Base-by-base conservation (phyloP, 2,888 invertebrate species). In the Trachelus tabidus region DNA sequence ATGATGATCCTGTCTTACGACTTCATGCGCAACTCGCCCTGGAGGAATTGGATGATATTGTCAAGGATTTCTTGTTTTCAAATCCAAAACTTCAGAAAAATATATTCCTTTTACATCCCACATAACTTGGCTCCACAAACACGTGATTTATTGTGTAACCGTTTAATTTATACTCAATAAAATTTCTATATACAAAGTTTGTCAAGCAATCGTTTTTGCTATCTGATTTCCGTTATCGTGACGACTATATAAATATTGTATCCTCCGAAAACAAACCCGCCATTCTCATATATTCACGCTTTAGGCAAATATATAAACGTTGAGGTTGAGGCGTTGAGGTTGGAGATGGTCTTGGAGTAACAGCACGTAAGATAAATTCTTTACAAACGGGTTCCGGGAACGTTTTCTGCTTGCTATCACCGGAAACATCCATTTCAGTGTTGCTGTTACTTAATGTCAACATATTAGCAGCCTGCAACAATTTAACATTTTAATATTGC, bases 201-300 rank as follows among this genome's bases (percentile, higher is more conserved):
- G 23, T 56, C 56, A 56, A 40, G 6, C 15, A 40, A 56, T 56
- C 2, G 3, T 56, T 56, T 9, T 56, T 56, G 40, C 23, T 56
- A 56, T 56, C 56, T 23, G 15, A 12, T 23, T 73, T 69, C 69
- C 73, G 69, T 71, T 40, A 12, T 76, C 15, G 37, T 9, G 15
- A 9, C 9, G 23, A 37, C 90, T 90, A 94, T 85, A 93, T 92
- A 89, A 96, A 96, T 75, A 94, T 94, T 0, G 95, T 95, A 88
- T 96, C 96, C 84, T 95, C 94, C 0, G 96, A 94, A 89, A 97
- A 97, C n/a, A 96, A 96, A 6, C 96, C 96, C 77, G 95, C 95
- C 74, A 97, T 91, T 82, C 96, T 92, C 87, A 96, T 94, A 81
- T 95, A 94, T 75, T 95, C 94, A 69, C 94, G 93, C 79, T 94